Evolutionary conservation across 2,888 invertebrate species (phyloP).

Genomic region (Clostera curtula): DNA sequence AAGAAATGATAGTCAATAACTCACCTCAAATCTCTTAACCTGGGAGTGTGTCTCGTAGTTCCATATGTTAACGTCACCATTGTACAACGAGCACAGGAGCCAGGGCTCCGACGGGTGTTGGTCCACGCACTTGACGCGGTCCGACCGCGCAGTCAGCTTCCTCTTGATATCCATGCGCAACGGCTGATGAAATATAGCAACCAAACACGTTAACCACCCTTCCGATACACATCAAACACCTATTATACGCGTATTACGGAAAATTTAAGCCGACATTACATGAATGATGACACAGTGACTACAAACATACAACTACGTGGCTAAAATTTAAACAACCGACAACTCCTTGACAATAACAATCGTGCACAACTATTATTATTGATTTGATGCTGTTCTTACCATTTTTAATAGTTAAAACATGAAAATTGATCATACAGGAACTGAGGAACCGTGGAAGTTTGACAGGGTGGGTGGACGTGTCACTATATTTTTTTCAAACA

Average conservation of each 20-base stretch:
- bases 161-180: conserved; percentile 98
- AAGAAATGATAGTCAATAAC: not conserved
- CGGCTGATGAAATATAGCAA: conserved; percentile 79
- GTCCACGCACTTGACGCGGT: conserved; percentile 98
- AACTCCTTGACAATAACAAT: conserved; percentile 9
- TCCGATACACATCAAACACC: conserved; percentile 20
- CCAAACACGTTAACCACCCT: conserved; percentile 16
- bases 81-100: conserved; percentile 98
- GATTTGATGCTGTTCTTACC: conserved; percentile 43
- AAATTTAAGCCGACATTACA: conserved; percentile 43
- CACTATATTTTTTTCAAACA: conserved; percentile 44
- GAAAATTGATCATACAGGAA: conserved; percentile 49
- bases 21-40: conserved; percentile 88
- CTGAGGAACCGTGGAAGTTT: conserved; percentile 46
- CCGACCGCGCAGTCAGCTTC: conserved; percentile 96
- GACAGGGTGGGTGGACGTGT: conserved; percentile 67
- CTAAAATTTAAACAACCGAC: conserved; percentile 17
- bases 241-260: conserved; percentile 29
- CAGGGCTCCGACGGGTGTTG: conserved; percentile 98
- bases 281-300: conserved; percentile 45
- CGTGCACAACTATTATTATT: conserved; percentile 11
- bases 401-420: conserved; percentile 63
- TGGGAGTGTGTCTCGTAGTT: conserved; percentile 96
- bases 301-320: conserved; percentile 37
- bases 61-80: conserved; percentile 99